Base-by-base conservation (phyloP, 2,113 vertebrate genomes). In the Megalops atlanticus region DNA sequence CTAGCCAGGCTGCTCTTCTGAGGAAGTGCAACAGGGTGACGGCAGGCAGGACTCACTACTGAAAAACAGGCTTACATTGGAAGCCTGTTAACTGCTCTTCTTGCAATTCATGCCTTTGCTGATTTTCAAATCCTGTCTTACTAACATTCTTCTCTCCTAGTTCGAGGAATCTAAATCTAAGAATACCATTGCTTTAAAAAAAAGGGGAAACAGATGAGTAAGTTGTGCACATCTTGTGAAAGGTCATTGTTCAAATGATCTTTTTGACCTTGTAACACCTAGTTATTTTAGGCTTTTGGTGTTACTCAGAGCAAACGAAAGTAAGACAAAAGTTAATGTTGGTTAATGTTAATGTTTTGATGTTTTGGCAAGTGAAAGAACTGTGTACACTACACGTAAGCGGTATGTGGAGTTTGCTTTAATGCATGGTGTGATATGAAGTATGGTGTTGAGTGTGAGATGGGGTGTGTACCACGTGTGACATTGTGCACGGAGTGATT, bases 11-110 rank as follows among this genome's bases (percentile, higher is more conserved):
- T 76, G 33, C 68, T 71, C 5, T 78, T 77, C 72, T 36, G 64
- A 39, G 58, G 72, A 64, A 27, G 31, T 76, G 54, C 52, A 24
- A 35, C 54, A 71, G 58, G 36, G 36, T 76, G 31, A 81, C 15
- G 33, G 45, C 45, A 54, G 36, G 45, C 35, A 49, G 33, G 27
- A 33, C 69, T 16, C 14, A 38, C 11, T 35, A n/a, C 52, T 11
- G 31, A 40, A 24, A 40, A 3, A 68, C 77, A 78, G 41, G 11
- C 52, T 10, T 68, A 21, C 31, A 35, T 4, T 33, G 54, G 40
- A 49, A 78, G 12, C 0, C 40, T 31, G 12, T 69, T 33, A 38
- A 79, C 38, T 8, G 24, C 16, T 10, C 31, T 49, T 45, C 41
- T 10, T 16, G 15, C 33, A 40, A 33, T 47, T 71, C 24, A 39